phyloP scores from a whole-genome alignment of 1,140 invertebrate genomes.

The Drusus annulatus region DNA sequence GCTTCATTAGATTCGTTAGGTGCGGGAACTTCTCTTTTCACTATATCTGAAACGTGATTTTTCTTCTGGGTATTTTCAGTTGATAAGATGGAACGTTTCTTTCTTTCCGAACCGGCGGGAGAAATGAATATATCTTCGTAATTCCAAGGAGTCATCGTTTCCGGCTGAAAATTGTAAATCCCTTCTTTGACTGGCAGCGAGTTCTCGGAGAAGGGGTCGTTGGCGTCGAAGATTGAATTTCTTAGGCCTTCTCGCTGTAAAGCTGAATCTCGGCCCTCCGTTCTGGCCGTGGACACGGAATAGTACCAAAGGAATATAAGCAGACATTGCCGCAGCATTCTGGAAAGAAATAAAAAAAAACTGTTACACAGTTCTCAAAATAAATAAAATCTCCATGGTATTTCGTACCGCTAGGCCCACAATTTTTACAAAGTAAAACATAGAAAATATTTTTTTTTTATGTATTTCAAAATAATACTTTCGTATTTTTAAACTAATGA shows the following conservation, averaged over 20 bases:
- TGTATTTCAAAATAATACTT: too few species aligned
- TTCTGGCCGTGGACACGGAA: constrained; percentile 34
- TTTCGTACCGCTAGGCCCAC: too few species aligned
- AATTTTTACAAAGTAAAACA: too few species aligned
- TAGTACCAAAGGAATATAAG: constrained; percentile 49
- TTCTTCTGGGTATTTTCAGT: background rate
- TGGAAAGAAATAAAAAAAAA: constrained; percentile 37
- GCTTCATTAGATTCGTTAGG: background rate
- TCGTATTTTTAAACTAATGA: too few species aligned
- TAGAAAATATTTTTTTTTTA: too few species aligned
- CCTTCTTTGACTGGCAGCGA: constrained; percentile 14
- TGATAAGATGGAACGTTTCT: constrained; percentile 7
- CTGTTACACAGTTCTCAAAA: background rate
- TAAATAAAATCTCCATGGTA: too few species aligned
- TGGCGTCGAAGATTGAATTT: background rate
- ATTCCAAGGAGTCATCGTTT: constrained; percentile 3
- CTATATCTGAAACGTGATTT: background rate
- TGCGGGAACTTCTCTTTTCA: constrained; percentile 9
- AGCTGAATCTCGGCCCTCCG: constrained; percentile 13
- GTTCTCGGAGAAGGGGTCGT: background rate
- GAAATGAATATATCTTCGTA: background rate
- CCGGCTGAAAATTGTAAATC: constrained; percentile 4
- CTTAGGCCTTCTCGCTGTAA: background rate
- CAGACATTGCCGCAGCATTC: constrained; percentile 51
- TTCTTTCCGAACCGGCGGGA: background rate